Evolutionary conservation across 2,113 vertebrate genomes (phyloP).

Genomic region (Amphiprion percula): DNA sequence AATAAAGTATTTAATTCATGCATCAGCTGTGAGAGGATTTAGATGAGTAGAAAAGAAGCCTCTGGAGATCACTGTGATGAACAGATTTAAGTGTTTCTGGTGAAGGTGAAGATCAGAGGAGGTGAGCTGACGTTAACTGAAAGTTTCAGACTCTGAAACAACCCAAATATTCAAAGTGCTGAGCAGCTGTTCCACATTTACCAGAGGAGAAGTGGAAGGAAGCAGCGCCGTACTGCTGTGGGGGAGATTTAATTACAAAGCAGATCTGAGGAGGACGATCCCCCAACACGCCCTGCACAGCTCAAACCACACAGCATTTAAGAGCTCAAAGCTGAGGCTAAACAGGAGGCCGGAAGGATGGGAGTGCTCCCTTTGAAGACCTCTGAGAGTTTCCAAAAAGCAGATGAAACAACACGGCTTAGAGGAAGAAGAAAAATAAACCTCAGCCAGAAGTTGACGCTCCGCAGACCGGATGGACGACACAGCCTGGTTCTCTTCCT

Average conservation of each 20-base stretch:
- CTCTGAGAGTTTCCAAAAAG: slow-evolving; percentile 42
- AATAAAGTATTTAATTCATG: not conserved
- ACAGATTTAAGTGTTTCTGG: slow-evolving; percentile 8
- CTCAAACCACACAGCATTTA: slow-evolving; percentile 55
- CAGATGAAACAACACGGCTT: slow-evolving; percentile 53
- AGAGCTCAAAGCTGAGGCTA: slow-evolving; percentile 53
- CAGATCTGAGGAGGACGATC: slow-evolving; percentile 61
- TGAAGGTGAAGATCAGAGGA: slow-evolving; percentile 43
- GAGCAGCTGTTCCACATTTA: slow-evolving; percentile 79
- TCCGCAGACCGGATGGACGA: slow-evolving; percentile 7
- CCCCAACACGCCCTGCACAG: slow-evolving; percentile 44
- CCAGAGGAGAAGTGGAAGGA: slow-evolving; percentile 56
- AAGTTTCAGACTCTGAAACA: slow-evolving; percentile 60
- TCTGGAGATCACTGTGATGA: not conserved
- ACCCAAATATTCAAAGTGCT: slow-evolving; percentile 69
- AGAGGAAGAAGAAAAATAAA: slow-evolving; percentile 17
- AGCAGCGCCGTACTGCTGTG: slow-evolving; percentile 33
- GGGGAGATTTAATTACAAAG: slow-evolving; percentile 75
- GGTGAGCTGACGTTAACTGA: slow-evolving; percentile 30
- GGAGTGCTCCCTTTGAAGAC: slow-evolving; percentile 65
- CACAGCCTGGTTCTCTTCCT: not conserved
- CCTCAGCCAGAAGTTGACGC: slow-evolving; percentile 2
- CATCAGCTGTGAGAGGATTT: not conserved
- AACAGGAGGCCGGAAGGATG: slow-evolving; percentile 70
- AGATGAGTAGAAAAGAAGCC: not conserved